phyloP scores from a whole-genome alignment of 2,888 invertebrate species.

The Cryptocheilus praepositus region DNA sequence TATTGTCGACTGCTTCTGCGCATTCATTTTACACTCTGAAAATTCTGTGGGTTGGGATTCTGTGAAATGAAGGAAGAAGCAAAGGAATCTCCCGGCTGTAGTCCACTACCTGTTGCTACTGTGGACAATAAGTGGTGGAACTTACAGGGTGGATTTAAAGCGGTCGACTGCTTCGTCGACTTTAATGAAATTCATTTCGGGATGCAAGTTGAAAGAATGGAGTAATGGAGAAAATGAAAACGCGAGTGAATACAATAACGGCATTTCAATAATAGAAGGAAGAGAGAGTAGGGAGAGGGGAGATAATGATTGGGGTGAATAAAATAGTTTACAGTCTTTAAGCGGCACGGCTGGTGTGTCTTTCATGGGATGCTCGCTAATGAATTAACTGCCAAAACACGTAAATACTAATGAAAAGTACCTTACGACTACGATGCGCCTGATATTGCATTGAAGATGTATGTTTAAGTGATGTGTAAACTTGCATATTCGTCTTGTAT shows the following conservation, averaged over 20 bases:
- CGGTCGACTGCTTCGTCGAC: conserved; percentile 25
- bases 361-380: neutral
- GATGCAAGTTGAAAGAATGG: neutral
- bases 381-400: neutral
- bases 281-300: neutral
- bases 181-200: conserved; percentile 36
- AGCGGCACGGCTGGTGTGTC: neutral
- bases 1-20: conserved; percentile 19
- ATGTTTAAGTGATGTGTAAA: too few species aligned
- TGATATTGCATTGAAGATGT: too few species aligned
- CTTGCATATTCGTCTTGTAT: too few species aligned
- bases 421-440: too few species aligned
- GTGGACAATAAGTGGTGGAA: conserved; percentile 49
- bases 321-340: conserved; percentile 3
- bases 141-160: conserved; percentile 36
- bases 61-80: conserved; percentile 45
- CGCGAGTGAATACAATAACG: neutral
- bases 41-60: conserved; percentile 30
- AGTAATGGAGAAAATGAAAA: neutral
- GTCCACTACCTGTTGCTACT: conserved; percentile 55
- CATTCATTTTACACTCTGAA: conserved; percentile 49
- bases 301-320: too few species aligned
- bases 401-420: neutral
- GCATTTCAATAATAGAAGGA: neutral
- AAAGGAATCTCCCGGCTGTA: conserved; percentile 19